Percentiles rank a stretch among this genome's conserved stretches.
Evolutionary conservation across 2,113 vertebrate genomes (phyloP).

Genomic region (Ptilorrhoa leucosticta): DNA sequence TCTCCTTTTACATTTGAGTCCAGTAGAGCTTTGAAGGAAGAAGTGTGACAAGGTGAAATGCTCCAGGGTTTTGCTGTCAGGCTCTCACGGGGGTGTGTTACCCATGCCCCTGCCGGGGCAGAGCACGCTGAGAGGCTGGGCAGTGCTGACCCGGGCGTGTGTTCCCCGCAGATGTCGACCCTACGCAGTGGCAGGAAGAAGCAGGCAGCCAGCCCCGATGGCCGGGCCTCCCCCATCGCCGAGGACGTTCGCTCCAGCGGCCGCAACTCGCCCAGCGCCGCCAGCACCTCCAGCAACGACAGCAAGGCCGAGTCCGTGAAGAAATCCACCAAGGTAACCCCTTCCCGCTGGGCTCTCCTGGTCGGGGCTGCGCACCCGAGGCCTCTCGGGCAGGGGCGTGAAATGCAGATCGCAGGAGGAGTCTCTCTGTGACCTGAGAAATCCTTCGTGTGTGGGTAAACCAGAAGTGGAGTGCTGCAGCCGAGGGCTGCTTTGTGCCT

Average conservation of each 20-base stretch:
- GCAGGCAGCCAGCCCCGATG: constrained; percentile 95
- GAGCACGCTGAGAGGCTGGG: accelerated
- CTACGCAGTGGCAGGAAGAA: constrained; percentile 98
- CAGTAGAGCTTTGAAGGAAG: neutral
- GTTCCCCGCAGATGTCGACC: constrained; percentile 88
- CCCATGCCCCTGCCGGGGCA: neutral
- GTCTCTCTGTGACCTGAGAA: neutral
- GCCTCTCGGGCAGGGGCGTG: neutral
- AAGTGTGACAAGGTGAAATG: accelerated
- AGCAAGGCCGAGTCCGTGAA: constrained; percentile 94
- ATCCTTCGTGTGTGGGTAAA: neutral
- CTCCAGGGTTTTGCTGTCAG: neutral
- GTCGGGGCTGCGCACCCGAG: neutral
- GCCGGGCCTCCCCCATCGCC: constrained; percentile 87
- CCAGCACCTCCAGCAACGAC: constrained; percentile 96
- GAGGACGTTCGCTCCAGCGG: constrained; percentile 96
- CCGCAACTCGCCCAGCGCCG: constrained; percentile 92
- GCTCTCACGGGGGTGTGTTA: neutral
- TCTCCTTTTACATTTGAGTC: neutral
- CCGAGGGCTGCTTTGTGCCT: neutral
- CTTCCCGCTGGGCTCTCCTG: accelerated
- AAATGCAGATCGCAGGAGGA: neutral
- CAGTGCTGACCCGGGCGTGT: neutral
- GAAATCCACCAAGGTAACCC: constrained; percentile 87
- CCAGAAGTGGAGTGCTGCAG: neutral